Evolutionary conservation across 2,888 invertebrate genomes (phyloP), one percentile per base, ranked within the genome.

Genomic region (Miltochrista miniata): DNA sequence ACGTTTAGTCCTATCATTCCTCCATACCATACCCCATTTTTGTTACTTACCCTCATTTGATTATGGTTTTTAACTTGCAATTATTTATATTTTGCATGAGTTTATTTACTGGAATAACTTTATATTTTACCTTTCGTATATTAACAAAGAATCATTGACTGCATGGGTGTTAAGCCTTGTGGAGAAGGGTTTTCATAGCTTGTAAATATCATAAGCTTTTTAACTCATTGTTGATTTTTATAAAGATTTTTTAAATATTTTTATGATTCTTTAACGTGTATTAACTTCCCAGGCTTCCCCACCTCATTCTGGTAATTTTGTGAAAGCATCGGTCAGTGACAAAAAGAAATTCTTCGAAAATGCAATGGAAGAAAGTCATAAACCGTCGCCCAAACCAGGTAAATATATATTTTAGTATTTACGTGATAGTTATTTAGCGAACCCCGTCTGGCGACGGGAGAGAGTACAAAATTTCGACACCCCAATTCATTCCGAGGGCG

Each of bases 301-400:
- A 72, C 95, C 95, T 74, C 94, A 95, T 74, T 94, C 95, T 80
- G 94, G 93, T 75, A 94, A 93, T 86, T 93, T 94, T 78, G 94
- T 94, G 78, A 96, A 96, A 93, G 95, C 97, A 83, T 95, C 96
- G 56, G 98, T 98, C 78, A 97, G 96, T 85, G 97, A 98, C 90
- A 97, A 97, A 92, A 97, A 97, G 89, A 96, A 96, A 81, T 97
- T 98, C 90, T 99, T 99, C 86, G 98, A 99, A 92, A 95, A 96
- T 81, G 98, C 98, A 58, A 98, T 98, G 95, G 97, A 98, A 90
- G 97, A 97, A 84, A 96, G 96, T 84, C 95, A 96, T 70, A 96
- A 96, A 87, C 96, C 96, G 60, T 94, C 95, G 70, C 95, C 96
- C 45, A 97, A 96, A 90, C 94, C 96, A 93, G 96, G 97, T 96